phyloP scores from a whole-genome alignment of 2,888 invertebrate genomes.

The Scaptodrosophila latifasciaeformis region DNA sequence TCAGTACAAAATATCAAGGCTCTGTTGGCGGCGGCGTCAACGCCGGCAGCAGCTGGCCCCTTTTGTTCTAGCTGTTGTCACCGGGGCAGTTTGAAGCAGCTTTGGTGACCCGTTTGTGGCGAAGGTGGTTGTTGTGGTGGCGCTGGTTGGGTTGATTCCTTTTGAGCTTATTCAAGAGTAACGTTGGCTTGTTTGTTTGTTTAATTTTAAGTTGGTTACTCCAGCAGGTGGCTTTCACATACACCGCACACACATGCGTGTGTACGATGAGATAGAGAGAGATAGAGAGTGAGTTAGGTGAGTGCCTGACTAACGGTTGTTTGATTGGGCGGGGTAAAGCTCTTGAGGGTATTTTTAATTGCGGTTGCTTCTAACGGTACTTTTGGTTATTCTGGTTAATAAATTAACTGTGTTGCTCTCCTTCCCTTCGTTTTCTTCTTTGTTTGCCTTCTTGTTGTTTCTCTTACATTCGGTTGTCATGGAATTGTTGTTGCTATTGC shows the following conservation, averaged over 20 bases:
- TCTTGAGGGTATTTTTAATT: slow-evolving; percentile 56
- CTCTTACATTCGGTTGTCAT: slow-evolving; percentile 48
- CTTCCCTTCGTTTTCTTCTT: not conserved
- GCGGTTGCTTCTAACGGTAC: slow-evolving; percentile 32
- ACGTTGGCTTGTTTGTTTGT: not conserved
- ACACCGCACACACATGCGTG: slow-evolving; percentile 9
- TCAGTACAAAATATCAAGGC: not conserved
- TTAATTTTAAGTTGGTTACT: not conserved
- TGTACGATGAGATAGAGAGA: slow-evolving; percentile 12
- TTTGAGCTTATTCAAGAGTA: no score
- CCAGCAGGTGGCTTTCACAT: slow-evolving; percentile 1
- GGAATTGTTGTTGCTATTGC: slow-evolving; percentile 26
- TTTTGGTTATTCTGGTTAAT: slow-evolving; percentile 19
- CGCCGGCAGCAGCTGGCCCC: not conserved
- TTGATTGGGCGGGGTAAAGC: slow-evolving; percentile 34
- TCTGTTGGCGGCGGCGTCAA: not conserved
- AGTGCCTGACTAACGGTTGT: slow-evolving; percentile 24
- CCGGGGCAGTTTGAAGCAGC: slow-evolving; percentile 55
- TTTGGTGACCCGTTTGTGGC: slow-evolving; percentile 1
- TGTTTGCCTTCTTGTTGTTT: slow-evolving; percentile 8
- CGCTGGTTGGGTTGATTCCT: not conserved
- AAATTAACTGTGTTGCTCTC: slow-evolving; percentile 1
- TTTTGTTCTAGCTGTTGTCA: slow-evolving; percentile 32
- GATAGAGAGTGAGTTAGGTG: not conserved
- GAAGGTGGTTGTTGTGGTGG: slow-evolving; percentile 10